Percentiles rank a stretch among this genome's conserved stretches.
Conservation (phyloP, 2,797 vertebrate species). For the Dallia pectoralis region DNA sequence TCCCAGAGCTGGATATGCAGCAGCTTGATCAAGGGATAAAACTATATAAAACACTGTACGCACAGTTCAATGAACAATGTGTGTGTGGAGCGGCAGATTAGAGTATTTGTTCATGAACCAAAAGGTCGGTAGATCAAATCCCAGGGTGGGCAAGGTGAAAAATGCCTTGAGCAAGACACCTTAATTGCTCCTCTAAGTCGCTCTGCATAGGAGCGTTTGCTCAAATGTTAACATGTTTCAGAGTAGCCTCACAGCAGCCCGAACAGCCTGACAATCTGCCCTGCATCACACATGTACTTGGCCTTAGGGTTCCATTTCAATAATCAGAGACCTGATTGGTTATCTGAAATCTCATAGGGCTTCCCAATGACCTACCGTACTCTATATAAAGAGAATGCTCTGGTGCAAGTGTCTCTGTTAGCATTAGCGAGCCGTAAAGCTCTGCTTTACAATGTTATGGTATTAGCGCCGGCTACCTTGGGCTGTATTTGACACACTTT, state of each 20-base stretch:
- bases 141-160: too few species aligned
- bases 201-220: too few species aligned
- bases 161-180: too few species aligned
- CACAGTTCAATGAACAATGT: background rate
- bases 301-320: background rate
- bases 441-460: background rate
- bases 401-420: background rate
- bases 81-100: background rate
- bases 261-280: too few species aligned
- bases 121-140: too few species aligned
- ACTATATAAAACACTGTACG: background rate
- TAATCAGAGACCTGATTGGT: background rate
- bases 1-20: background rate
- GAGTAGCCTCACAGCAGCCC: too few species aligned
- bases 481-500: background rate
- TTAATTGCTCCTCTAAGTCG: too few species aligned
- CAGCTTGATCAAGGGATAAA: background rate
- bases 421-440: background rate
- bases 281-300: background rate
- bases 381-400: background rate
- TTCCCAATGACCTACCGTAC: background rate
- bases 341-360: background rate
- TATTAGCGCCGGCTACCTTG: background rate
- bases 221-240: too few species aligned
- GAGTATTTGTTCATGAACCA: background rate